These are phyloP conservation scores for Papilio demoleus DNA, from an alignment of 2,888 invertebrate genomes.

Conservation along the genomic window DNA sequence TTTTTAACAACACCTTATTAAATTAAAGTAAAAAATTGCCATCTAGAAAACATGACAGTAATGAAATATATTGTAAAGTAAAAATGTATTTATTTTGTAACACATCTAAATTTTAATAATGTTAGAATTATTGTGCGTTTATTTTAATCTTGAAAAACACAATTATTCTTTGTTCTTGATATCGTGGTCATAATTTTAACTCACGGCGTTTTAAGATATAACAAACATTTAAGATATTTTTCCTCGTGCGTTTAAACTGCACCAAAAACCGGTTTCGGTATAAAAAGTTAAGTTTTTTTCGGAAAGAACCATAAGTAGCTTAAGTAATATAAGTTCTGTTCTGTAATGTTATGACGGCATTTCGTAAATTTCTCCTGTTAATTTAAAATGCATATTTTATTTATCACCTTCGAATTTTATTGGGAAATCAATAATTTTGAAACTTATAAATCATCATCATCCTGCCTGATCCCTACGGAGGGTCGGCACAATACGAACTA, in stretches of 20 bases:
- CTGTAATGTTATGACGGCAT: conserved; percentile 2
- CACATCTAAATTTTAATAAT: too few species aligned
- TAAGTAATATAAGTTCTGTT: neutral
- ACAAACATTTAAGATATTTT: neutral
- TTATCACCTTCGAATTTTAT: too few species aligned
- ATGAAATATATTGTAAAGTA: neutral
- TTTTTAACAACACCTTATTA: neutral
- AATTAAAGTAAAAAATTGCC: neutral
- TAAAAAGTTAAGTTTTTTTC: conserved; percentile 9
- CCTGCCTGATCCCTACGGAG: too few species aligned
- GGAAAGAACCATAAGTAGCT: conserved; percentile 5
- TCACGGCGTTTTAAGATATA: too few species aligned
- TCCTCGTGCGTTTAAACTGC: conserved; percentile 1
- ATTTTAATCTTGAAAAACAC: neutral
- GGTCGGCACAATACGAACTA: too few species aligned
- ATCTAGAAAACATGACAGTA: neutral
- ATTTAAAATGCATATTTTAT: too few species aligned
- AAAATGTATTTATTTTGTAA: too few species aligned
- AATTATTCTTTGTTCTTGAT: neutral
- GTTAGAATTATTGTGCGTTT: neutral
- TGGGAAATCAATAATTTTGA: too few species aligned
- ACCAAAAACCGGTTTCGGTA: conserved; percentile 1
- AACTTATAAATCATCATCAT: too few species aligned
- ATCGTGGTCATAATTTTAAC: neutral
- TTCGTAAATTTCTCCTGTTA: neutral